These are phyloP conservation scores for Drosophila stalkeri DNA, from an alignment of 2,888 invertebrate species.

Conservation along the genomic window DNA sequence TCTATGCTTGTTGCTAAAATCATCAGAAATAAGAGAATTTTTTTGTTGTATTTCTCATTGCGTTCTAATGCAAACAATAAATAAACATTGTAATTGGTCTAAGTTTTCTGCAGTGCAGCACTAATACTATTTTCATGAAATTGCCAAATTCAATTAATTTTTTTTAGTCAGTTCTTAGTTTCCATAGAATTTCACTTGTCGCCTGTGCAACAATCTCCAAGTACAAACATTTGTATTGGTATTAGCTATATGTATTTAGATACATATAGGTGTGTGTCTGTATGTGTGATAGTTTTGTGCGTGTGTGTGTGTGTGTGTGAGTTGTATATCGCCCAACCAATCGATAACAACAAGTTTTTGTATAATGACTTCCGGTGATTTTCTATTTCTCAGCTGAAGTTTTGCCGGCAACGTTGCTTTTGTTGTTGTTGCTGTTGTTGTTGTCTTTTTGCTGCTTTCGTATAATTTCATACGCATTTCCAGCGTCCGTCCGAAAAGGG, in stretches of 20 bases:
- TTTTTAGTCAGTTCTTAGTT: background rate
- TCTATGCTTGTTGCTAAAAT: too few species aligned
- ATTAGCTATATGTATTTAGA: conserved; percentile 5
- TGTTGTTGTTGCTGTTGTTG: conserved; percentile 33
- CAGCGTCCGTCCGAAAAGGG: conserved; percentile 53
- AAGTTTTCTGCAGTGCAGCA: too few species aligned
- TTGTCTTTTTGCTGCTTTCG: conserved; percentile 63
- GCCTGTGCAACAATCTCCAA: conserved; percentile 29
- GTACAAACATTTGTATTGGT: conserved; percentile 28
- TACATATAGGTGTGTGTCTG: background rate
- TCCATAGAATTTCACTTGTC: conserved; percentile 13
- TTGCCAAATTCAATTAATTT: background rate
- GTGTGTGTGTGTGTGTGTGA: conserved; percentile 25
- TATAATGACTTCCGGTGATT: conserved; percentile 82
- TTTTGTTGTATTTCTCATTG: too few species aligned
- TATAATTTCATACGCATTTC: conserved; percentile 80
- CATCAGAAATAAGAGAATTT: too few species aligned
- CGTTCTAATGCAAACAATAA: too few species aligned
- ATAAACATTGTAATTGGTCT: too few species aligned
- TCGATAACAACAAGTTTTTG: conserved; percentile 80
- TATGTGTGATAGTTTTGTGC: background rate
- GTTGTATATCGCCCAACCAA: conserved; percentile 74
- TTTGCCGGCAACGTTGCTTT: conserved; percentile 65
- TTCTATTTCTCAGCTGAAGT: conserved; percentile 79
- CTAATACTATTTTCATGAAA: too few species aligned